Base-by-base conservation (phyloP, 2,888 invertebrate genomes). In the Gortyna flavago region DNA sequence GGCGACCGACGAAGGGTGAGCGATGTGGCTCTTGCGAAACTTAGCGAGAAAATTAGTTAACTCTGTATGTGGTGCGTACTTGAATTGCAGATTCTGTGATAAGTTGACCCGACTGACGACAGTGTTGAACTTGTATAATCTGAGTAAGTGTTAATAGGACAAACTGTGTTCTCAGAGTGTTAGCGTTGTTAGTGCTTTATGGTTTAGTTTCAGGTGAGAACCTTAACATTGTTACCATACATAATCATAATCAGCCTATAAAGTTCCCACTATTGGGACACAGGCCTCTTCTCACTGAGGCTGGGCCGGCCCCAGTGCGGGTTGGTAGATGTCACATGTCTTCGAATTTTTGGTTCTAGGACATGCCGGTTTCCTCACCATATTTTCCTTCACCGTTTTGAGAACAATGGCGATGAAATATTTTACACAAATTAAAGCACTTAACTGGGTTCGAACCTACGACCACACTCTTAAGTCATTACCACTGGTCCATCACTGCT, bases 71-170 rank as follows among this genome's bases (percentile, higher is more conserved):
- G 83, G 76, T 69, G 82, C 73, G 71, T 65, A 85, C 68, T 77
- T 83, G 85, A 83, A 83, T 83, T 83, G 85, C 77, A 77, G 82
- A 85, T 83, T 85, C 73, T 68, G 71, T 74, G 82, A 85, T 85
- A 77, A 85, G 41, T 85, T 85, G 85, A 83, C 83, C 83, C 76
- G 41, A 62, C 72, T 66, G 76, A 62, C 68, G 65, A 70, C 75
- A 69, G 76, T 76, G 72, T 83, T 80, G 69, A 81, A 76, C 72
- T 85, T 85, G 77, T 72, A n/a, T 81, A 72, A 83, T 81, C 59
- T 70, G 54, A 79, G 51, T 68, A 64, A 72, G 83, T 83, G 85
- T 74, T 81, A 77, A 85, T 68, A 68, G 68, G 41, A 44, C 57
- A 59, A 29, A 68, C 54, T 65, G 44, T 69, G 69, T 48, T 44